phyloP scores from a whole-genome alignment of 2,797 vertebrate genomes.

The Nasua narica region DNA sequence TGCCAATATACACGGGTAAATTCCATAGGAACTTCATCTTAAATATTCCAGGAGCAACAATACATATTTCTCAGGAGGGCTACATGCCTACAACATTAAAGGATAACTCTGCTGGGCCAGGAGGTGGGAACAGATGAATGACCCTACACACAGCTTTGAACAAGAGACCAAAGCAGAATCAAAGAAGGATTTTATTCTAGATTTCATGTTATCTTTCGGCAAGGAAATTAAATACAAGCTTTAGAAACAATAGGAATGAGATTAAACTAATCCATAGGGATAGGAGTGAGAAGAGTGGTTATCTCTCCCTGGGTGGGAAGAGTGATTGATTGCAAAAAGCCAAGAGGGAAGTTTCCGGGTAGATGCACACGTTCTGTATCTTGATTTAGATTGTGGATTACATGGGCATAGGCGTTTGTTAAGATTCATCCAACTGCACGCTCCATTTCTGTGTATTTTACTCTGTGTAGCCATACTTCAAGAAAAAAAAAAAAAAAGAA shows the following conservation, averaged over 20 bases:
- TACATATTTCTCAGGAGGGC: background rate
- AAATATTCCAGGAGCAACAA: constrained; percentile 22
- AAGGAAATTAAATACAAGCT: constrained; percentile 45
- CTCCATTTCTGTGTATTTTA: constrained; percentile 11
- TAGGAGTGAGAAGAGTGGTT: constrained; percentile 17
- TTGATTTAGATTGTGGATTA: background rate
- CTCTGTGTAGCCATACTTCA: background rate
- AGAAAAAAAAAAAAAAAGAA: constrained; percentile 50
- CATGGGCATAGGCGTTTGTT: background rate
- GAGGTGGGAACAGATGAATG: background rate
- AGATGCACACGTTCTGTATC: background rate
- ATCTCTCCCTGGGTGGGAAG: background rate
- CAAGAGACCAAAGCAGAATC: constrained; percentile 6
- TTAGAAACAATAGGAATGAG: constrained; percentile 45
- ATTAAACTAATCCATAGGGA: constrained; percentile 24
- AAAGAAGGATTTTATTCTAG: constrained; percentile 50
- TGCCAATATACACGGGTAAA: background rate
- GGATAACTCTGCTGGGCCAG: background rate
- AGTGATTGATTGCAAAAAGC: background rate
- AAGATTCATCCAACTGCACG: background rate
- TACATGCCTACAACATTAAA: constrained; percentile 34
- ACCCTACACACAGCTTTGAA: constrained; percentile 23
- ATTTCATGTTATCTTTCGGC: constrained; percentile 3
- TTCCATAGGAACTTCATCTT: constrained; percentile 24
- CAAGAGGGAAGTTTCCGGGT: background rate